A percentile compares a stretch with the other conserved stretches of the same genome.
Conservation (phyloP, 2,888 invertebrate genomes). For the Amaurobius ferox region DNA sequence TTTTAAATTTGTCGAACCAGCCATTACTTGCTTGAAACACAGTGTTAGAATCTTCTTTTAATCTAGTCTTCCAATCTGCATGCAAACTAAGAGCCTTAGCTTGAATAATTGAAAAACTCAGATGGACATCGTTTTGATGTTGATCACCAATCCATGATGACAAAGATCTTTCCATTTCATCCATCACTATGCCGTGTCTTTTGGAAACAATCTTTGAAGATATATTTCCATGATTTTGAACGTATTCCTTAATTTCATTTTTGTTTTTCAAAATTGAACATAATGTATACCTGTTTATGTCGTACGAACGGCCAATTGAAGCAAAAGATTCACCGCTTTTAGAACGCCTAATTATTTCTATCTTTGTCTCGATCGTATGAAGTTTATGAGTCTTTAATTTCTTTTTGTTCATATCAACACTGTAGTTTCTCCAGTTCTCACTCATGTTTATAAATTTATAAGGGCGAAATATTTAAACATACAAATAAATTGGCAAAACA, state of each 20-base stretch:
- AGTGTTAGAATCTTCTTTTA: not conserved
- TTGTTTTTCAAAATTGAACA: conserved; percentile 22
- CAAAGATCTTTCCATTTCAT: conserved; percentile 15
- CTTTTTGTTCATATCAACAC: conserved; percentile 12
- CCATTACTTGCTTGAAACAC: conserved; percentile 71
- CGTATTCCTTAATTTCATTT: conserved; percentile 18
- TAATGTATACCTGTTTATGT: not conserved
- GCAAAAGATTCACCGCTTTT: conserved; percentile 6
- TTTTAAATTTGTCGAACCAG: conserved; percentile 72
- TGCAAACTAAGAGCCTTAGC: conserved; percentile 26
- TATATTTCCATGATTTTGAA: conserved; percentile 19
- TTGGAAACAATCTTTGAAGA: conserved; percentile 4
- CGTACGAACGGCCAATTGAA: conserved; percentile 1
- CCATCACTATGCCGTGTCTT: conserved; percentile 21
- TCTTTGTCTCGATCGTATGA: conserved; percentile 20
- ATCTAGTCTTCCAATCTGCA: conserved; percentile 15
- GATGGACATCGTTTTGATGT: not conserved
- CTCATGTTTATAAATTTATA: conserved; percentile 24
- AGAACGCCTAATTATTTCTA: conserved; percentile 18
- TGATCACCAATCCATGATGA: too few species aligned
- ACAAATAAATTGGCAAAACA: too few species aligned
- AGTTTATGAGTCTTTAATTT: conserved; percentile 2
- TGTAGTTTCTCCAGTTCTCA: not conserved
- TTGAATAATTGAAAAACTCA: conserved; percentile 27
- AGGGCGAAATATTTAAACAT: too few species aligned